A percentile compares a stretch with the other conserved stretches of the same genome.
phyloP scores from a whole-genome alignment of 1,140 invertebrate species.

The Ooceraea biroi region DNA sequence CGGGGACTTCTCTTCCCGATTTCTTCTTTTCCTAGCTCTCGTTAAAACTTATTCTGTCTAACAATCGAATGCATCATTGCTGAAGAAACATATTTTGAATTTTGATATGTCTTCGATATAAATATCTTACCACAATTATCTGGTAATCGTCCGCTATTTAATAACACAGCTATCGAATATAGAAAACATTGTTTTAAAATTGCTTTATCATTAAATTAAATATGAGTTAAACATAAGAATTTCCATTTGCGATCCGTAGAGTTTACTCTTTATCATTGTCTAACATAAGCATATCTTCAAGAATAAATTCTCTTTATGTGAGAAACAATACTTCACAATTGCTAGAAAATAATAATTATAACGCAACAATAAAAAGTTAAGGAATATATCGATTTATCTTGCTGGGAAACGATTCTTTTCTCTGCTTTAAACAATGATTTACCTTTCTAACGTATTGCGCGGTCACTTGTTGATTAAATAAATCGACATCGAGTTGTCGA shows the following conservation, averaged over 20 bases:
- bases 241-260: background rate
- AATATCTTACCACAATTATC: too few species aligned
- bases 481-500: background rate
- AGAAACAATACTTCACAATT: background rate
- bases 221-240: background rate
- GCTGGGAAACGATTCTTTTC: conserved; percentile 2
- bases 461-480: conserved; percentile 14
- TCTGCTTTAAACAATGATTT: background rate
- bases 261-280: too few species aligned
- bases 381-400: conserved; percentile 1
- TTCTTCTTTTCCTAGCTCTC: background rate
- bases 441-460: conserved; percentile 42
- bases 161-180: background rate
- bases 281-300: too few species aligned
- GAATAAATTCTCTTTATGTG: too few species aligned
- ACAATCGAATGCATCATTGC: background rate
- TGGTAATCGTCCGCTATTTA: background rate
- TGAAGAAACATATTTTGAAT: background rate
- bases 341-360: background rate
- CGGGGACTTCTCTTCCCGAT: background rate
- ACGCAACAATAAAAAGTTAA: conserved; percentile 8
- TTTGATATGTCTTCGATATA: background rate
- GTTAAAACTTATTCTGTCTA: conserved; percentile 6
- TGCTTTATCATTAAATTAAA: too few species aligned
- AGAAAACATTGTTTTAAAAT: background rate